Evolutionary conservation across 2,797 vertebrate species (phyloP).

Genomic region (Periophthalmus magnuspinnatus): DNA sequence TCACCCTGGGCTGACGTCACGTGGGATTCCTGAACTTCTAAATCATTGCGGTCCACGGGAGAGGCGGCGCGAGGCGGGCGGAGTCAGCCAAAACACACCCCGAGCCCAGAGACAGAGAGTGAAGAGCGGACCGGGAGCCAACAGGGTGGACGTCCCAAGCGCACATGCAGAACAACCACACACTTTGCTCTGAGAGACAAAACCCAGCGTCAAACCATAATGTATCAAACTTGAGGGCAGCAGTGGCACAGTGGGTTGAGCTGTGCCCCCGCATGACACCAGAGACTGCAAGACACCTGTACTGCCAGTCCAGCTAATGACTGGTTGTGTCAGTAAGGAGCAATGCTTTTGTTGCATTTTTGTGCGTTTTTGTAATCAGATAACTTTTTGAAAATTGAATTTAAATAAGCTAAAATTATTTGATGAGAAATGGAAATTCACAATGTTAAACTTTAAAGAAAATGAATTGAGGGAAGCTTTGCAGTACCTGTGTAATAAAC

Average conservation of each 20-base stretch:
- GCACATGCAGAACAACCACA: constrained; percentile 25
- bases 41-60: constrained; percentile 94
- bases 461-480: constrained; percentile 7
- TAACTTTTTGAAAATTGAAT: background rate
- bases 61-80: constrained; percentile 72
- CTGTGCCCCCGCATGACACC: too few relatives aligned
- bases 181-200: background rate
- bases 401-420: background rate
- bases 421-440: background rate
- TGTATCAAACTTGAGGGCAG: background rate
- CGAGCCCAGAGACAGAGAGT: constrained; percentile 26
- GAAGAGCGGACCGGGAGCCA: constrained; percentile 23
- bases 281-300: too few relatives aligned
- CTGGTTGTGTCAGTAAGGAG: too few relatives aligned
- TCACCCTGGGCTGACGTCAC: constrained; percentile 99
- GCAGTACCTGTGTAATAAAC: constrained; percentile 21
- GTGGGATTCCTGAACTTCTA: constrained; percentile 99
- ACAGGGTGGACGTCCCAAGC: constrained; percentile 15
- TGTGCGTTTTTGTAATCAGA: background rate
- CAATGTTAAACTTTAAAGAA: background rate
- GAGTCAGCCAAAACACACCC: constrained; percentile 52
- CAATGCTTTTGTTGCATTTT: background rate
- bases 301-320: too few relatives aligned
- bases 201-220: background rate
- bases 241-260: background rate